phyloP scores from a whole-genome alignment of 2,113 vertebrate genomes.

The Myodes glareolus region DNA sequence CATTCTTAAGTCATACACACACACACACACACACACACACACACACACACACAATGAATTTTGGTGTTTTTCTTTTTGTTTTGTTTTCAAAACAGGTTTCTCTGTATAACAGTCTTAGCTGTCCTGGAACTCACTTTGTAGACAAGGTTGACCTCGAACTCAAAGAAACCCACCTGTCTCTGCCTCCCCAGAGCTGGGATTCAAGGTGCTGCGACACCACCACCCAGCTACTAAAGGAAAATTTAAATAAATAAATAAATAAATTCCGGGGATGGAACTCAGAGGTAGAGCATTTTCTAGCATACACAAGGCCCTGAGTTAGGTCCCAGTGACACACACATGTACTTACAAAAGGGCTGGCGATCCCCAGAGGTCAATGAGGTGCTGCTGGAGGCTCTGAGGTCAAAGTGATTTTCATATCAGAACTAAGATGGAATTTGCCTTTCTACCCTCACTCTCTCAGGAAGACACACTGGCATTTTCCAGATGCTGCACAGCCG shows the following conservation, averaged over 20 bases:
- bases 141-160: not conserved
- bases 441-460: not conserved
- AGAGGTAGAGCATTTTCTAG: not conserved
- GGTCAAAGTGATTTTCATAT: slow-evolving; percentile 31
- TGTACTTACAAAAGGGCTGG: not conserved
- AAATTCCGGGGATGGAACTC: not conserved
- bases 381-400: not conserved
- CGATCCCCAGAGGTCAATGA: not conserved
- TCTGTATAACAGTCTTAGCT: not conserved
- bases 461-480: not conserved
- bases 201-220: too few relatives aligned
- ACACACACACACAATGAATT: not conserved
- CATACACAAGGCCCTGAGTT: not conserved
- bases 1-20: not conserved
- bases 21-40: not conserved
- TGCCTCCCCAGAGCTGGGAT: not conserved
- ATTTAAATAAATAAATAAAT: not conserved
- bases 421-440: not conserved
- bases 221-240: not conserved
- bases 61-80: too few relatives aligned
- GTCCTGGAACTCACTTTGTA: not conserved
- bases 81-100: not conserved
- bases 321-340: too few relatives aligned
- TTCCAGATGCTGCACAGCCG: not conserved
- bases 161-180: not conserved